Evolutionary conservation across 2,113 vertebrate genomes (phyloP).

Genomic region (Ahaetulla prasina): DNA sequence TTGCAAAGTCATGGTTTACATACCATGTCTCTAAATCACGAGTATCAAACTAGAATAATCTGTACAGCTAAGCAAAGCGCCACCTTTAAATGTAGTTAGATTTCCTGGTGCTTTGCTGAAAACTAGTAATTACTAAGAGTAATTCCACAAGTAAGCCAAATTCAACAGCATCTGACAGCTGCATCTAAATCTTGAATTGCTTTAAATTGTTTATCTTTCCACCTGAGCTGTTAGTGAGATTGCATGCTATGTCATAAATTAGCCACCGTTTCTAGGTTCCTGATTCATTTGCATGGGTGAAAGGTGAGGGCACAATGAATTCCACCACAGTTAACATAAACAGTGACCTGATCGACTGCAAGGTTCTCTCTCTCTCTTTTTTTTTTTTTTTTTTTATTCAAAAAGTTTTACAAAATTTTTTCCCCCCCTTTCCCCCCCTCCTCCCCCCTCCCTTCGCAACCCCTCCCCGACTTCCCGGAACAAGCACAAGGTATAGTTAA

Average conservation of each 20-base stretch:
- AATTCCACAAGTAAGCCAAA: background rate
- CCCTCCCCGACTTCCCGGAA: too few relatives aligned
- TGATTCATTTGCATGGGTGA: constrained; percentile 56
- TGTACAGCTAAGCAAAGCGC: background rate
- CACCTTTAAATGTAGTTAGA: background rate
- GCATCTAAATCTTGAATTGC: constrained; percentile 16
- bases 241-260: constrained; percentile 44
- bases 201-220: constrained; percentile 24
- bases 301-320: constrained; percentile 54
- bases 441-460: too few relatives aligned
- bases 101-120: background rate
- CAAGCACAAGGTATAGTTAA: too few relatives aligned
- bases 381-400: too few relatives aligned
- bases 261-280: constrained; percentile 39
- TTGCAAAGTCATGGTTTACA: background rate
- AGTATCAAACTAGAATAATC: background rate
- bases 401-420: too few relatives aligned
- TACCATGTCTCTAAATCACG: background rate
- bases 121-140: constrained; percentile 29
- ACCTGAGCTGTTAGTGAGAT: constrained; percentile 28
- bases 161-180: background rate
- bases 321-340: constrained; percentile 56
- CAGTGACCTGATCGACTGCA: constrained; percentile 44
- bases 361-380: constrained; percentile 1
- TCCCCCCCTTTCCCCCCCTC: too few relatives aligned